Conservation (phyloP, 2,113 vertebrate genomes). For the Strix aluco region DNA sequence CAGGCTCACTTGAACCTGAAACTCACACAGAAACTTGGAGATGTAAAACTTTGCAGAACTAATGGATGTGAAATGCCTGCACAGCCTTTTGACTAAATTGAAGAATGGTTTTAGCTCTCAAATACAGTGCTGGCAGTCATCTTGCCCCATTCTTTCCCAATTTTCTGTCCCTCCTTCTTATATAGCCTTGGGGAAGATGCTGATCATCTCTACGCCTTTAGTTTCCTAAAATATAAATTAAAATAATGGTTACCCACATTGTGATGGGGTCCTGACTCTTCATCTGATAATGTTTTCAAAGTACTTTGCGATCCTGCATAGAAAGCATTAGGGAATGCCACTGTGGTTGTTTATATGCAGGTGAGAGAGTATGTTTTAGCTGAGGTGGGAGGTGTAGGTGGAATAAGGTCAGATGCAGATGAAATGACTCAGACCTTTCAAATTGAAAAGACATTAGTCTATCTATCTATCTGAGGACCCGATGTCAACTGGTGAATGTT, state of each 20-base stretch:
- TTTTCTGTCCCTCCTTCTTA: background rate
- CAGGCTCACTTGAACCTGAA: background rate
- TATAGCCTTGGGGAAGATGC: background rate
- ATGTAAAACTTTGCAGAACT: background rate
- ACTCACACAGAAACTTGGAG: background rate
- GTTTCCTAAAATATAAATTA: background rate
- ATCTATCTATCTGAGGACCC: background rate
- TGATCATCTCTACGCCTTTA: background rate
- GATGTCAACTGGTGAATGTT: background rate
- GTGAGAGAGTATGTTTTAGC: background rate
- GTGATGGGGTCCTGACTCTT: background rate
- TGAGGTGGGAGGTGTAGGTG: background rate
- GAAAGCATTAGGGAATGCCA: background rate
- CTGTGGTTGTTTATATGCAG: background rate
- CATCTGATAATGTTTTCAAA: background rate
- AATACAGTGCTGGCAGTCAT: background rate
- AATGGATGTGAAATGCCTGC: background rate
- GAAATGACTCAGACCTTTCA: slow-evolving; percentile 11
- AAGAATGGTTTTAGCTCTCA: background rate
- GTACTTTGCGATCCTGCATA: background rate
- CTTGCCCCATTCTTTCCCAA: background rate
- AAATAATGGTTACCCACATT: background rate
- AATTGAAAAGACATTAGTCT: background rate
- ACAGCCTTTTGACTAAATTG: background rate
- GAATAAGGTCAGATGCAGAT: slow-evolving; percentile 6